phyloP scores from a whole-genome alignment of 37 sponge, comb jelly and placozoan species.

The Cladorhizidae sp. region DNA sequence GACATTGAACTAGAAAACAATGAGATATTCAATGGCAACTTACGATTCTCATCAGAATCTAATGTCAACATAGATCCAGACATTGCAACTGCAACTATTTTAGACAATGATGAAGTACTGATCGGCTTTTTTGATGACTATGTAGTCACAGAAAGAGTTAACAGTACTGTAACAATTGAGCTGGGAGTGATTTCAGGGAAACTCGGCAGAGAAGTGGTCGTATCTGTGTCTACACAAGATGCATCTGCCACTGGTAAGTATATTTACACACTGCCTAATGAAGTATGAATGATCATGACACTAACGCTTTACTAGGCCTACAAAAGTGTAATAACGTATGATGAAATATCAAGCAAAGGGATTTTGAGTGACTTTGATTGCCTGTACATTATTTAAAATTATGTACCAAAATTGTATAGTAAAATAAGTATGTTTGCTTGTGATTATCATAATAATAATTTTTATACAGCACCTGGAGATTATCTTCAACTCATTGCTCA shows the following conservation, averaged over 20 bases:
- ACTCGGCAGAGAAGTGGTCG: not conserved
- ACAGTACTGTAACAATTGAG: not conserved
- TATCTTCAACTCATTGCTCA: not conserved
- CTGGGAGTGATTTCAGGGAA: not conserved
- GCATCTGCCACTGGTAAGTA: not conserved
- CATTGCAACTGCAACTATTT: not conserved
- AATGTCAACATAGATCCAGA: not conserved
- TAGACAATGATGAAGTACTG: constrained; percentile 1
- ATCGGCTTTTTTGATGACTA: not conserved
- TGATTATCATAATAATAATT: no score
- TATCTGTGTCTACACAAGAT: not conserved
- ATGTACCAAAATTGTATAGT: no score
- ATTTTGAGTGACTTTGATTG: no score
- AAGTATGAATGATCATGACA: no score
- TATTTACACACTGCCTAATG: not conserved
- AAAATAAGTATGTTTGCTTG: no score
- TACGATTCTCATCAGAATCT: not conserved
- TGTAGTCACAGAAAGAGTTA: not conserved
- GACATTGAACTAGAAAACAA: not conserved
- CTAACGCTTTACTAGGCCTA: no score
- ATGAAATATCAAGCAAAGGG: no score
- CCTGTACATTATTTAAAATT: not conserved
- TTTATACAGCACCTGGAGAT: not conserved
- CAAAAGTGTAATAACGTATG: no score
- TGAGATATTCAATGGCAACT: not conserved